These are phyloP conservation scores for Colletes latitarsis DNA, from an alignment of 1,140 invertebrate species.

Conservation along the genomic window DNA sequence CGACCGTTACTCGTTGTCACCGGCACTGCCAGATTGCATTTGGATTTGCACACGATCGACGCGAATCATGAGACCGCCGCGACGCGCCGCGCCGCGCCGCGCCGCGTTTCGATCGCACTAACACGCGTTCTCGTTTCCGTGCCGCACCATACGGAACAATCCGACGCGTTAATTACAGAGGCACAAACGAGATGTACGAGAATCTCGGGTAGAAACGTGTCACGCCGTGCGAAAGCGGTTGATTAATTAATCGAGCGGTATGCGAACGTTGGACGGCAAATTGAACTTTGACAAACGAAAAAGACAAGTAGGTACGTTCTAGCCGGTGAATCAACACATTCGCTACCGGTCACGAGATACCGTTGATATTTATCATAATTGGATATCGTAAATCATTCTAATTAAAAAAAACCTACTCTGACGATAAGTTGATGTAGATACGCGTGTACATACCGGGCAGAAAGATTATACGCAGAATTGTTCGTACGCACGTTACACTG, in stretches of 20 bases:
- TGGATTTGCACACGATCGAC: constrained; percentile 43
- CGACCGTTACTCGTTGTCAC: constrained; percentile 60
- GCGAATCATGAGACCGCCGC: constrained; percentile 16
- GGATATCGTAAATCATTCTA: constrained; percentile 39
- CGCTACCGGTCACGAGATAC: constrained; percentile 30
- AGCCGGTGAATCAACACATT: constrained; percentile 39
- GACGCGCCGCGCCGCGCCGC: too few species aligned
- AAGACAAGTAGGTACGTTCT: not conserved
- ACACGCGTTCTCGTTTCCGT: not conserved
- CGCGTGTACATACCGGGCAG: not conserved
- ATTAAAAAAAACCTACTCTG: constrained; percentile 42
- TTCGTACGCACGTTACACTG: constrained; percentile 16
- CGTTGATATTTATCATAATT: constrained; percentile 48
- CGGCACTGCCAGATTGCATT: constrained; percentile 45
- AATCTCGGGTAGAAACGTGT: constrained; percentile 49
- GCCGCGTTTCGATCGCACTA: constrained; percentile 23
- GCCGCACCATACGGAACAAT: constrained; percentile 40
- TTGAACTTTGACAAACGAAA: constrained; percentile 8
- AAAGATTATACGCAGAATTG: constrained; percentile 19
- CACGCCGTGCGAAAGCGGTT: constrained; percentile 49
- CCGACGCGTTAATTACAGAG: constrained; percentile 54
- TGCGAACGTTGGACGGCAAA: constrained; percentile 19
- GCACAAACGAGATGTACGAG: constrained; percentile 53
- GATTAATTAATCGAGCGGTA: constrained; percentile 57
- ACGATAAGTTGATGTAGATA: constrained; percentile 3